These are phyloP conservation scores for Notamacropus eugenii DNA, from an alignment of 2,797 vertebrate genomes.

Conservation along the genomic window DNA sequence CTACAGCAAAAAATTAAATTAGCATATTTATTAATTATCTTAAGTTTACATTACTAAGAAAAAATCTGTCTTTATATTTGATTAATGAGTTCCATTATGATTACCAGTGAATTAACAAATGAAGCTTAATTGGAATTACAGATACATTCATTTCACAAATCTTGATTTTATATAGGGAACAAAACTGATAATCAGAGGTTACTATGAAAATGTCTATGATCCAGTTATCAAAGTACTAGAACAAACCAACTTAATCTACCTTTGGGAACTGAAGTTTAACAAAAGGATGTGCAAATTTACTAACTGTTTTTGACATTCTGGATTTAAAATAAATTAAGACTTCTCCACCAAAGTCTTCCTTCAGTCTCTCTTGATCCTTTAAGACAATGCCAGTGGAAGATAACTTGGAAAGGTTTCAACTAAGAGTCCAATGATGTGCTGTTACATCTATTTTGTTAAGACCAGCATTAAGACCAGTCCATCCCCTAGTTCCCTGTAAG, in stretches of 20 bases:
- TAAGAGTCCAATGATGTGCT: background rate
- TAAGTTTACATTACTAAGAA: background rate
- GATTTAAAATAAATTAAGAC: background rate
- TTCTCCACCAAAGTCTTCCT: background rate
- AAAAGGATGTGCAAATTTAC: background rate
- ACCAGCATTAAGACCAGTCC: background rate
- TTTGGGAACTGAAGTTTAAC: background rate
- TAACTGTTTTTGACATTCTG: background rate
- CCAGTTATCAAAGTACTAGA: background rate
- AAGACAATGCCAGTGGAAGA: background rate
- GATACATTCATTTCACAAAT: background rate
- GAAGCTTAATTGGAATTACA: background rate
- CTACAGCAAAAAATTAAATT: background rate
- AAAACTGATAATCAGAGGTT: background rate
- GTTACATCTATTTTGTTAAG: background rate
- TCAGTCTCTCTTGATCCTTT: background rate
- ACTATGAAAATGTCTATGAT: background rate
- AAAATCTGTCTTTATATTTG: background rate
- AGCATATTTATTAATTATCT: background rate
- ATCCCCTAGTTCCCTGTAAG: background rate
- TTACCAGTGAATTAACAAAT: background rate
- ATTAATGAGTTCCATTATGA: background rate
- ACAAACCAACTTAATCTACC: background rate
- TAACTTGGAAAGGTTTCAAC: background rate
- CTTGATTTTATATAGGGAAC: background rate